Base-by-base conservation (phyloP, 2,888 invertebrate genomes). In the Stictocephala bisonia region DNA sequence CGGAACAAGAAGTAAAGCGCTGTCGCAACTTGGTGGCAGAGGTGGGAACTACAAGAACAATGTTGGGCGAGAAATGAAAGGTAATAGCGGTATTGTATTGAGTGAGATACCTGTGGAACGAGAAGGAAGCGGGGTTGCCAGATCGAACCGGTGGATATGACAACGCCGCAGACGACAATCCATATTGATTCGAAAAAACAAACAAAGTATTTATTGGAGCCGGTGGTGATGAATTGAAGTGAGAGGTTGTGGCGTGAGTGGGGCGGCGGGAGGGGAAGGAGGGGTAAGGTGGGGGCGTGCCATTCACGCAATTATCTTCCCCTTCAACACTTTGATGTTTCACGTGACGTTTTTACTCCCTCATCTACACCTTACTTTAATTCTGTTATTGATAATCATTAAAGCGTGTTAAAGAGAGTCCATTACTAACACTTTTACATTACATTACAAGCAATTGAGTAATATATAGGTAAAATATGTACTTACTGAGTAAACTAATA, bases 161-260 rank as follows among this genome's bases (percentile, higher is more conserved):
- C 66, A 48, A 48, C 48, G 66, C 66, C 66, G 41, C 66, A n/a
- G 44, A 56, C 26, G 18, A 50, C 68, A 48, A 50, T 31, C 51
- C 68, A 51, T 44, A 67, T 50, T 29, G 50, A 67, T 44, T 51
- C 27, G 48, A 41, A 41, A 31, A 67, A 60, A 53, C 29, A 50
- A 50, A n/a, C 69, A 67, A 53, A 40, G 26, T 51, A 56, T 77
- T 79, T 75, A 78, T 74, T 74, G 71, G 53, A 53, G 44, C 18
- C 48, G 67, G 27, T 44, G 41, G 60, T 26, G 74, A 71, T 67
- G 41, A 60, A 66, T 44, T 35, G 67, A 58, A 66, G 40, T 56
- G 27, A 51, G 56, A 40, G 3, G 50, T 51, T 31, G 41, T 2
- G 11, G 73, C 24, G 24, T 7, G 44, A n/a, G 44, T 9, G 44